Evolutionary conservation across 2,113 vertebrate species (phyloP).

Genomic region (Orycteropus afer): DNA sequence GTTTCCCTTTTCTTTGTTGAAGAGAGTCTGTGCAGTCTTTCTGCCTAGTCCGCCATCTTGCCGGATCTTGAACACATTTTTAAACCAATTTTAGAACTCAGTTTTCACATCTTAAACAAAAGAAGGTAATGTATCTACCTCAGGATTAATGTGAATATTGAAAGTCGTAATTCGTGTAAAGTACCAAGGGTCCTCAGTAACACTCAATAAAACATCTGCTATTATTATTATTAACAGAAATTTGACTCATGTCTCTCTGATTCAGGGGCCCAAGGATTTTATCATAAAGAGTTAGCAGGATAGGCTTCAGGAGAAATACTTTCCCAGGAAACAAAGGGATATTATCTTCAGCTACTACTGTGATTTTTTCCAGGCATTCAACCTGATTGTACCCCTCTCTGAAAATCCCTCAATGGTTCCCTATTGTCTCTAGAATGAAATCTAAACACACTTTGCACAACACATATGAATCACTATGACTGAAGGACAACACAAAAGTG

Average conservation of each 20-base stretch:
- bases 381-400: neutral
- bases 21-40: too few species aligned
- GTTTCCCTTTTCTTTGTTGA: too few species aligned
- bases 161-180: neutral
- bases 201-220: neutral
- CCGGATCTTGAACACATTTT: too few species aligned
- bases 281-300: neutral
- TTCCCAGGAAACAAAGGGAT: neutral
- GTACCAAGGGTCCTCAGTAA: neutral
- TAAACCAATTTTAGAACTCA: neutral
- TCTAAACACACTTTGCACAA: neutral
- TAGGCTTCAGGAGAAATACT: neutral
- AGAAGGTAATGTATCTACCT: neutral
- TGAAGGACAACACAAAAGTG: neutral
- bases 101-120: neutral
- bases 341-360: neutral
- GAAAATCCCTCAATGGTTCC: neutral
- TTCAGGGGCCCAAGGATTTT: neutral
- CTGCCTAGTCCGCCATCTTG: too few species aligned
- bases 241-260: neutral
- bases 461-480: neutral
- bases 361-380: neutral
- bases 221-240: neutral
- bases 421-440: neutral
- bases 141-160: neutral